phyloP scores from a whole-genome alignment of 2,113 vertebrate species.

The Corvus moneduloides region DNA sequence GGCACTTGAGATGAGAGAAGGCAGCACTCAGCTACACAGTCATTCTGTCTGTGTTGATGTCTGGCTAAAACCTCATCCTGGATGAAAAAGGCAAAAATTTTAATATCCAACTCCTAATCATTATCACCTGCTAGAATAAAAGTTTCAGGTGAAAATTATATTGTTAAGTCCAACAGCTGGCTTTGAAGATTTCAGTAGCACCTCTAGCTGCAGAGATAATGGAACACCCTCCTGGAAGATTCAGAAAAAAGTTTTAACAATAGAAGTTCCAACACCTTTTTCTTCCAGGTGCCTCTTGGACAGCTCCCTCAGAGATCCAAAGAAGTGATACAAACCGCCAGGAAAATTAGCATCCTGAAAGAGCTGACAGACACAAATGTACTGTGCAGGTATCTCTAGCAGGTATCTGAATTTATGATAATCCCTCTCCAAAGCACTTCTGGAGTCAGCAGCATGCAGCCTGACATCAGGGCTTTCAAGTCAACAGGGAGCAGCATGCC shows the following conservation, averaged over 20 bases:
- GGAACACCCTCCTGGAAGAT: background rate
- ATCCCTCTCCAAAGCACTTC: background rate
- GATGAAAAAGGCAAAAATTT: background rate
- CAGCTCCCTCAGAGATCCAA: background rate
- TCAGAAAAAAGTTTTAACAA: background rate
- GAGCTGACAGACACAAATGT: background rate
- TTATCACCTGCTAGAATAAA: slow-evolving; percentile 54
- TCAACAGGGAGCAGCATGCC: background rate
- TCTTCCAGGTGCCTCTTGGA: background rate
- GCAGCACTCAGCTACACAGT: background rate
- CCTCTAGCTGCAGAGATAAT: slow-evolving; percentile 42
- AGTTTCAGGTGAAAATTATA: slow-evolving; percentile 62
- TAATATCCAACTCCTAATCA: slow-evolving; percentile 18
- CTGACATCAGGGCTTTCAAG: background rate
- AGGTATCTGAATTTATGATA: background rate
- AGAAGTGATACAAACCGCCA: background rate
- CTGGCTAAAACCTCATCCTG: background rate
- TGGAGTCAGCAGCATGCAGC: background rate
- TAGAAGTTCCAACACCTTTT: background rate
- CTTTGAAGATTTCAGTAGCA: slow-evolving; percentile 27
- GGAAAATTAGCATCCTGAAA: background rate
- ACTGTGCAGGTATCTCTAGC: background rate
- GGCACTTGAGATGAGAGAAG: background rate
- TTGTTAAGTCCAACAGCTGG: slow-evolving; percentile 35
- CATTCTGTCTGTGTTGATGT: background rate